These are phyloP conservation scores for Drosophila greeni DNA, from an alignment of 2,888 invertebrate species.

Conservation along the genomic window DNA sequence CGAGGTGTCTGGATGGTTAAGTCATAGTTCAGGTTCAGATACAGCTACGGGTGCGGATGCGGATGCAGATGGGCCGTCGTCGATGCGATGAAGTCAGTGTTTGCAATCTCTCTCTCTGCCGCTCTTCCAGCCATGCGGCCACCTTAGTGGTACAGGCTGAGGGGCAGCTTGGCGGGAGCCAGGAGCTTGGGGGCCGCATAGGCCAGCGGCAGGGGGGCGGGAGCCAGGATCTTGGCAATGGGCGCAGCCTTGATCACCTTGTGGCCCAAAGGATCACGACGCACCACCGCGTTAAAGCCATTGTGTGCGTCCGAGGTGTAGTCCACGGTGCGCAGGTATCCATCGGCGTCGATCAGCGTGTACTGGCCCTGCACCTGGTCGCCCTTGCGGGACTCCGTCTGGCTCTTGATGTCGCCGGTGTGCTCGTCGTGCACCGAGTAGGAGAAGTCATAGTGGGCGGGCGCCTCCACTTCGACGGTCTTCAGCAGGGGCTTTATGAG, in stretches of 20 bases:
- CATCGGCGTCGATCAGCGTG: conserved; percentile 80
- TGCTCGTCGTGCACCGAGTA: conserved; percentile 80
- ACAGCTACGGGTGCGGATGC: conserved; percentile 16
- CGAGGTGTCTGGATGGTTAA: conserved; percentile 20
- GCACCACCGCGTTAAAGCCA: conserved; percentile 81
- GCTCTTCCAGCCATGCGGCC: neutral
- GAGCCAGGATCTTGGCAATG: conserved; percentile 73
- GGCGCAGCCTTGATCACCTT: conserved; percentile 77
- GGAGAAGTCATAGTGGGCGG: conserved; percentile 80
- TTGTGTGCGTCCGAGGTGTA: conserved; percentile 81
- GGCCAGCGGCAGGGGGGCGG: conserved; percentile 68
- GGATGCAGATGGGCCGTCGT: conserved; percentile 54
- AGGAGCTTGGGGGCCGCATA: conserved; percentile 66
- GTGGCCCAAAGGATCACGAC: conserved; percentile 79
- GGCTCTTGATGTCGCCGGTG: conserved; percentile 80
- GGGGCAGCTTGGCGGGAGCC: conserved; percentile 57
- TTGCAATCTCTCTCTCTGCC: conserved; percentile 55
- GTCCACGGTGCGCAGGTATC: conserved; percentile 80
- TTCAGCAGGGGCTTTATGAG: conserved; percentile 73
- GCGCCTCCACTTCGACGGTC: conserved; percentile 76
- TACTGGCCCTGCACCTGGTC: conserved; percentile 81
- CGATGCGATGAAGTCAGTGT: conserved; percentile 69
- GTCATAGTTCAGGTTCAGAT: conserved; percentile 41
- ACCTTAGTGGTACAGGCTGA: conserved; percentile 53
- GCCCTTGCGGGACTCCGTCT: conserved; percentile 80